Evolutionary conservation across 2,888 invertebrate species (phyloP).

Genomic region (Microplitis deprimator): DNA sequence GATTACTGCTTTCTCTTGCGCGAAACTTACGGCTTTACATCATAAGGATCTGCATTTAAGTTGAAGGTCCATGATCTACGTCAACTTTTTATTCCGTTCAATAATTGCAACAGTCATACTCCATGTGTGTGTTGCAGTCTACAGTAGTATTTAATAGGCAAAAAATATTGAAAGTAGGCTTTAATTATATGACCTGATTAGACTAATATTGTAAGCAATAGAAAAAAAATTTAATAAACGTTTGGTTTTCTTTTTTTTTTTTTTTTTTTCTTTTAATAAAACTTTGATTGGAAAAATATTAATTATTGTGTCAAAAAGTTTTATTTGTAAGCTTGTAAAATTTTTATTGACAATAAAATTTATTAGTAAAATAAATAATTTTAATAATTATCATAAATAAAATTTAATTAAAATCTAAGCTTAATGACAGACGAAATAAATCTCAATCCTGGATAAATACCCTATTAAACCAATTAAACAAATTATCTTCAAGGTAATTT

Average conservation of each 20-base stretch:
- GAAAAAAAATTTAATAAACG: too few relatives aligned
- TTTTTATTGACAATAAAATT: neutral
- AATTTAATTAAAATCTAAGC: neutral
- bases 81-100: slow-evolving; percentile 30
- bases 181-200: slow-evolving; percentile 20
- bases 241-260: too few relatives aligned
- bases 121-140: too few relatives aligned
- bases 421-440: neutral
- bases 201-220: too few relatives aligned
- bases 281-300: too few relatives aligned
- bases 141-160: neutral
- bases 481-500: slow-evolving; percentile 13
- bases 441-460: neutral
- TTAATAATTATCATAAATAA: neutral
- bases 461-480: slow-evolving; percentile 32
- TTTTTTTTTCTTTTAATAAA: too few relatives aligned
- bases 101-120: slow-evolving; percentile 6
- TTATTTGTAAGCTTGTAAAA: too few relatives aligned
- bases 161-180: neutral
- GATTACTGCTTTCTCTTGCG: slow-evolving; percentile 54
- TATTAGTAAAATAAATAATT: too few relatives aligned
- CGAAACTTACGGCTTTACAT: slow-evolving; percentile 46
- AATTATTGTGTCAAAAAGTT: too few relatives aligned
- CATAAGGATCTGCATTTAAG: slow-evolving; percentile 39
- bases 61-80: slow-evolving; percentile 25